These are phyloP conservation scores for Oncorhynchus keta DNA, from an alignment of 2,113 vertebrate species.

Conservation along the genomic window DNA sequence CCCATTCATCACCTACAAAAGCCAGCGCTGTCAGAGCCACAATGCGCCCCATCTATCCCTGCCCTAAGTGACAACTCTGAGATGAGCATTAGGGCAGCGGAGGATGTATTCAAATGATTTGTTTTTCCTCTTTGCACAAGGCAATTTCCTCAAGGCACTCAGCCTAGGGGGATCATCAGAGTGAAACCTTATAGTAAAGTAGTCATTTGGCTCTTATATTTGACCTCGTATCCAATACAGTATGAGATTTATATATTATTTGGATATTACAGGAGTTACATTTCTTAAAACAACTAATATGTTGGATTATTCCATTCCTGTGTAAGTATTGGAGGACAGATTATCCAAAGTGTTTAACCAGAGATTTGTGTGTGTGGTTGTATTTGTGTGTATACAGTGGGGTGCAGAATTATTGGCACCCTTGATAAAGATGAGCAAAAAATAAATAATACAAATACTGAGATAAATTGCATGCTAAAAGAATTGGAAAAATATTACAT, in stretches of 20 bases:
- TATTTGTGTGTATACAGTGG: not conserved
- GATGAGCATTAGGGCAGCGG: slow-evolving; percentile 71
- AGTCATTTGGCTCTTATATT: not conserved
- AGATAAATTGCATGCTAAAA: too few relatives aligned
- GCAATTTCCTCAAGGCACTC: slow-evolving; percentile 63
- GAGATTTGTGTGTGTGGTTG: not conserved
- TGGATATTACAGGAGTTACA: too few relatives aligned
- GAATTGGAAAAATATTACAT: too few relatives aligned
- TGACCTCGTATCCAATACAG: not conserved
- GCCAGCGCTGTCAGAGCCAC: slow-evolving; percentile 74
- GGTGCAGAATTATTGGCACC: too few relatives aligned
- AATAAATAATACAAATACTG: too few relatives aligned
- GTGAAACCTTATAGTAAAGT: not conserved
- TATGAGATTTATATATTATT: too few relatives aligned
- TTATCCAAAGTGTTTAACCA: too few relatives aligned
- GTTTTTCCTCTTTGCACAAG: slow-evolving; percentile 60
- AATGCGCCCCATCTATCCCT: slow-evolving; percentile 56
- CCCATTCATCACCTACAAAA: slow-evolving; percentile 81
- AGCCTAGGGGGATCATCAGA: not conserved
- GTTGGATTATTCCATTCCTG: too few relatives aligned
- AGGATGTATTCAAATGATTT: slow-evolving; percentile 69
- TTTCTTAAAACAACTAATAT: too few relatives aligned
- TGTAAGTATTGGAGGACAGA: too few relatives aligned
- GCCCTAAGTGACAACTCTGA: slow-evolving; percentile 73
- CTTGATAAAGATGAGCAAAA: too few relatives aligned